Conservation (phyloP, 2,888 invertebrate genomes). For the Callinectes sapidus region DNA sequence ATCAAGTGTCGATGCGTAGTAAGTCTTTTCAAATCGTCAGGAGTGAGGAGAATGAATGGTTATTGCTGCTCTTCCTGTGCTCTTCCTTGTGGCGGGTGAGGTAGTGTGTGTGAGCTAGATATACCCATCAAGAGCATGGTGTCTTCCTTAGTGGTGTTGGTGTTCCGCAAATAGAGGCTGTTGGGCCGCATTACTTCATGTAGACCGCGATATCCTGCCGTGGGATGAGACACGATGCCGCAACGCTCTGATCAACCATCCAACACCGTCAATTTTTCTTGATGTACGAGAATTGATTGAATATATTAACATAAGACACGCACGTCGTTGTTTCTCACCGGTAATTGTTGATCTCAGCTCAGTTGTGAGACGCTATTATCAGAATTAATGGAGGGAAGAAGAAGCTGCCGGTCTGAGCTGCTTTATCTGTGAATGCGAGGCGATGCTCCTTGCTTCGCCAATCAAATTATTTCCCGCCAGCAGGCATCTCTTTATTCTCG, state of each 20-base stretch:
- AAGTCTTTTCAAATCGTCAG: background rate
- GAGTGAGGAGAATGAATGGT: background rate
- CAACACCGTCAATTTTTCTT: slow-evolving; percentile 44
- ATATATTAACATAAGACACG: slow-evolving; percentile 57
- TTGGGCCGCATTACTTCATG: slow-evolving; percentile 44
- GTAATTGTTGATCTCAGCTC: slow-evolving; percentile 38
- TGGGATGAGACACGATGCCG: background rate
- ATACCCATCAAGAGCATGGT: background rate
- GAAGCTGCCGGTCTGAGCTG: background rate
- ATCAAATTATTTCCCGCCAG: background rate
- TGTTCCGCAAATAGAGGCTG: background rate
- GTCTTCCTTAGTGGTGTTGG: background rate
- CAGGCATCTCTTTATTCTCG: background rate
- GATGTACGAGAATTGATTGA: slow-evolving; percentile 57
- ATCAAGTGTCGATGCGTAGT: too few relatives aligned
- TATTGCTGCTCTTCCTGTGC: background rate
- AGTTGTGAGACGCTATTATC: slow-evolving; percentile 4
- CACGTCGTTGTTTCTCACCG: slow-evolving; percentile 40
- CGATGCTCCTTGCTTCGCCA: background rate
- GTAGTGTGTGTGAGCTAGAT: background rate
- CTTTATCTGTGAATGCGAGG: background rate
- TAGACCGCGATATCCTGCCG: slow-evolving; percentile 6
- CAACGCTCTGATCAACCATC: slow-evolving; percentile 19
- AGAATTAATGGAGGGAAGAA: background rate
- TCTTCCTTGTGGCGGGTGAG: background rate